A percentile compares a stretch with the other conserved stretches of the same genome.
These are phyloP conservation scores for Carposina sasakii DNA, from an alignment of 1,140 invertebrate species.

Conservation along the genomic window DNA sequence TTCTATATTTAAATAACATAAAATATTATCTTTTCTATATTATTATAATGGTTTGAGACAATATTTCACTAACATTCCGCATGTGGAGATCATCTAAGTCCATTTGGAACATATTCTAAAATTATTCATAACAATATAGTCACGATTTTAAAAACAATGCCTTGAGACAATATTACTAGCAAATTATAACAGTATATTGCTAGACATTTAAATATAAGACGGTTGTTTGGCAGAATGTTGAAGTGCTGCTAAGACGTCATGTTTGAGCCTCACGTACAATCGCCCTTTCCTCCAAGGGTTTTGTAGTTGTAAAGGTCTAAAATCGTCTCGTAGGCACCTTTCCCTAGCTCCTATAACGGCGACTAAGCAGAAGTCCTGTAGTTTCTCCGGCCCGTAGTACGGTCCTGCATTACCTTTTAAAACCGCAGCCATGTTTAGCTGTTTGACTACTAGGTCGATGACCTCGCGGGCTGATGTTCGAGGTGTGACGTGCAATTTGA, in stretches of 20 bases:
- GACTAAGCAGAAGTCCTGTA: conserved; percentile 93
- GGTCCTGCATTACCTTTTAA: conserved; percentile 89
- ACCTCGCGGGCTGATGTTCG: conserved; percentile 94
- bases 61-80: too few species aligned
- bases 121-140: too few species aligned
- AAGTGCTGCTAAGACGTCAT: conserved; percentile 89
- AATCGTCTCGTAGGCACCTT: conserved; percentile 93
- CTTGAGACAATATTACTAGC: too few species aligned
- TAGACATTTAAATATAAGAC: conserved; percentile 70
- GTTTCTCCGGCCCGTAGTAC: conserved; percentile 85
- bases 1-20: too few species aligned
- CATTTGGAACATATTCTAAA: too few species aligned
- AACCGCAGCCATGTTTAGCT: conserved; percentile 93
- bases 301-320: conserved; percentile 91
- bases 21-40: too few species aligned
- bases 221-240: conserved; percentile 87
- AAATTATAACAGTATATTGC: too few species aligned
- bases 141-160: too few species aligned
- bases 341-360: conserved; percentile 95
- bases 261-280: conserved; percentile 91
- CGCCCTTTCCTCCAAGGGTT: conserved; percentile 96
- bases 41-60: too few species aligned
- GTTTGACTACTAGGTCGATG: conserved; percentile 93
- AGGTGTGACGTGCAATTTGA: conserved; percentile 93
- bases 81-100: too few species aligned